Base-by-base conservation (phyloP, 2,888 invertebrate genomes). In the Chromoteleia sp. region DNA sequence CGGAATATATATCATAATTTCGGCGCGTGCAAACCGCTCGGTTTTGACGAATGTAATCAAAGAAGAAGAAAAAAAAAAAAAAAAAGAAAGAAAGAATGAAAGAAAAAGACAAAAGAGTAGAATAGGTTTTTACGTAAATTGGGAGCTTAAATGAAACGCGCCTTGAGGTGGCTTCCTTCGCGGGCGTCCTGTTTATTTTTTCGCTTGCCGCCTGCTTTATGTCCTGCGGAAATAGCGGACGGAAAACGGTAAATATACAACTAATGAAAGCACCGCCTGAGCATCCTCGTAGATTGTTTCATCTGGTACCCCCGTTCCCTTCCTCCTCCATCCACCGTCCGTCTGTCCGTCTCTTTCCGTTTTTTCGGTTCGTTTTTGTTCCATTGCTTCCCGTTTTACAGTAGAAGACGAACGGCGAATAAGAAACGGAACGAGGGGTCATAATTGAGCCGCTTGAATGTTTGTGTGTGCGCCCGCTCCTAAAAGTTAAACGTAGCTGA, bases 131-230 rank as follows among this genome's bases (percentile, higher is more conserved):
- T 12, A 19, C 65, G 29, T 29, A 30, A 52, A 52, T 58, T 39
- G 14, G 15, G 7, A 41, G 3, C 10, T 12, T 15, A 33, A 54
- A 7, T 19, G 17, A 30, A 43, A 45, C 43, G 48, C 33, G 29
- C 17, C 75, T 89, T 89, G 89, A 89, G 86, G 85, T 88, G 88
- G 89, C 88, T 91, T 88, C 87, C 89, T 88, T 84, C 82, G 79
- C 85, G 88, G 87, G 85, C 86, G 87, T 87, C 87, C 87, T 86
- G 85, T 87, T 89, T 87, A 88, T 89, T 90, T 89, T 83, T 87
- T 87, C 87, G 87, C 87, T 88, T 88, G 83, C 83, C 85, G 85
- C 85, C 87, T 87, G 86, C 86, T 86, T 87, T 84, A 78, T 87
- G 83, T 87, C 85, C 87, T 85, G 86, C 85, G 86, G 86, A 85